Percentiles rank a stretch among this genome's conserved stretches.
Conservation (phyloP, 2,797 vertebrate species). For the Amphiprion clarkii region DNA sequence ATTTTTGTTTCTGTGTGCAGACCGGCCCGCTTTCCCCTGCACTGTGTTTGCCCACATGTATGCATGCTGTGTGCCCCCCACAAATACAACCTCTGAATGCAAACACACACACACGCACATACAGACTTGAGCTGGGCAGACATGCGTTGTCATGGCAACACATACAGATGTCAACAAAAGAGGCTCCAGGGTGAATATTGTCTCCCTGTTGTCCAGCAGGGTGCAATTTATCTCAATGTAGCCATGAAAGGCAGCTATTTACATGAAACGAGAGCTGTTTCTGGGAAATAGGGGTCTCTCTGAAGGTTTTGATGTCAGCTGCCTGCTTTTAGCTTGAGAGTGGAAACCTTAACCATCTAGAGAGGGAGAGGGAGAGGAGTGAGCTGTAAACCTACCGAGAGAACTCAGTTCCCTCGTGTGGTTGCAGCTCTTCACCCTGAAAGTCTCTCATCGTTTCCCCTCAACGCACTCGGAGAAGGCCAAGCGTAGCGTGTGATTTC, state of each 20-base stretch:
- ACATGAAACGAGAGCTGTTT: conserved; percentile 79
- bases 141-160: conserved; percentile 71
- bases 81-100: conserved; percentile 40
- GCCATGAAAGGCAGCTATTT: conserved; percentile 78
- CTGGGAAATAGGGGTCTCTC: conserved; percentile 77
- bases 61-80: conserved; percentile 12
- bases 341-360: conserved; percentile 78
- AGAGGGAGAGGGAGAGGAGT: conserved; percentile 45
- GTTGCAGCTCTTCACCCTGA: conserved; percentile 65
- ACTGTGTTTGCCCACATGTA: conserved; percentile 45
- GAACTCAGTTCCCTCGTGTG: conserved; percentile 65
- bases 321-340: conserved; percentile 78
- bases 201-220: conserved; percentile 72
- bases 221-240: conserved; percentile 79
- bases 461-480: conserved; percentile 45
- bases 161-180: conserved; percentile 71
- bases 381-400: conserved; percentile 66
- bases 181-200: conserved; percentile 65
- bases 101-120: conserved; percentile 34
- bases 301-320: conserved; percentile 81
- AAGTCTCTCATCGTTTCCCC: conserved; percentile 62
- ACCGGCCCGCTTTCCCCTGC: conserved; percentile 31
- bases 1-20: conserved; percentile 25
- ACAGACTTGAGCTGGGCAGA: conserved; percentile 30
- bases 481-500: conserved; percentile 62